Evolutionary conservation across 2,113 vertebrate species (phyloP), one percentile per base, ranked within the genome.

Genomic region (Phyllostomus discolor): DNA sequence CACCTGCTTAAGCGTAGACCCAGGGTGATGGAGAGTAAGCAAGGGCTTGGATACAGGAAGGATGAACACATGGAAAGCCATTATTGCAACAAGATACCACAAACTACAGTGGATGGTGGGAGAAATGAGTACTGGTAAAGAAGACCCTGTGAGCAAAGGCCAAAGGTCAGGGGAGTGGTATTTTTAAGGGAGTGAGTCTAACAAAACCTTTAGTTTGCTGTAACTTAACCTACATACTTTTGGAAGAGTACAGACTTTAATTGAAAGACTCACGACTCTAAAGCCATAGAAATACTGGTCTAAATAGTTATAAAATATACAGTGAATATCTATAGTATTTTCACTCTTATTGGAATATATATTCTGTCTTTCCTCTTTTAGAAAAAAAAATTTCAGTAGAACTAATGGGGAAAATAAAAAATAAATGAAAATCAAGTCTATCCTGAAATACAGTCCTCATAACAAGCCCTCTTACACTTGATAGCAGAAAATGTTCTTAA

Each of bases 171-270:
- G n/a, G 11, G 5, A 92, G 41, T 90, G 24, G 20, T 64, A 54
- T 92, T 82, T 90, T 90, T 64, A 92, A 92, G 75, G 19, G 41
- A 66, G 2, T 41, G 11, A n/a, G 31, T 86, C 43, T 86, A 69
- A 84, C 79, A 92, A 90, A 76, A 48, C 19, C 46, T 94, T 31
- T 59, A 90, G 28, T 90, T 95, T 96, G 46, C 59, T 93, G 2
- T 70, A 75, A 43, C 17, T 57, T 72, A 67, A 88, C 19, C 41
- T 81, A 52, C 12, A 80, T n/a, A 52, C n/a, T 16, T 89, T 64
- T 95, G 66, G 83, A 85, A 57, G 43, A 84, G 26, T 52, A 28
- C 67, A 93, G n/a, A 79, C 62, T 91, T 85, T 64, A 82, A 88
- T 33, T 85, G 19, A 50, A 52, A 41, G 35, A 89, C 14, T 50